Evolutionary conservation across 1,140 invertebrate species (phyloP).

Genomic region (Bombus superbus): DNA sequence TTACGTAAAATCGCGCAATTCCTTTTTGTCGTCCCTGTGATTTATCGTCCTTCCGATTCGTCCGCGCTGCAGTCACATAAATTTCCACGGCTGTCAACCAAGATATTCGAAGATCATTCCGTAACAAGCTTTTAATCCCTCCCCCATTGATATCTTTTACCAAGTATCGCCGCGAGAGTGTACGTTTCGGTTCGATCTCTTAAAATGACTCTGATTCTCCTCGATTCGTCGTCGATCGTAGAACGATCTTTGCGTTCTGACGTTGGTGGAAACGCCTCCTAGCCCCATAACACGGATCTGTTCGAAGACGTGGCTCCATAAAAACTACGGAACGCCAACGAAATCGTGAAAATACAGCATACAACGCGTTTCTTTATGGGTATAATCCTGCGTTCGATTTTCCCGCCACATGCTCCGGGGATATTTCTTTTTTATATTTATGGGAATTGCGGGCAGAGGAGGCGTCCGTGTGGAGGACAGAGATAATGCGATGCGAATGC

Average conservation of each 20-base stretch:
- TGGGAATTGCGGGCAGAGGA: background rate
- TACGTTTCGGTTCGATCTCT: background rate
- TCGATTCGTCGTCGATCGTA: background rate
- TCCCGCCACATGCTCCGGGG: too few relatives aligned
- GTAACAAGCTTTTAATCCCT: background rate
- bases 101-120: background rate
- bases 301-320: background rate
- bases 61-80: background rate
- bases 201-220: background rate
- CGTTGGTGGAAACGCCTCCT: background rate
- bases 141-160: background rate
- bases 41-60: background rate
- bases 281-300: background rate
- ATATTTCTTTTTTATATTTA: background rate
- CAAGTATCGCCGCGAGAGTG: background rate
- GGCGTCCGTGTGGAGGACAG: background rate
- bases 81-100: background rate
- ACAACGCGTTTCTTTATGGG: background rate
- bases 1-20: slow-evolving; percentile 8
- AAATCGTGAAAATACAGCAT: background rate
- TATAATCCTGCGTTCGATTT: background rate
- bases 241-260: background rate
- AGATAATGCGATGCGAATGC: background rate
- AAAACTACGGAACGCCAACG: background rate
- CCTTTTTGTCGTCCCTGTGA: background rate